A percentile compares a stretch with the other conserved stretches of the same genome.
These are phyloP conservation scores for Ailuropoda melanoleuca DNA, from an alignment of 2,113 vertebrate species.

Conservation along the genomic window DNA sequence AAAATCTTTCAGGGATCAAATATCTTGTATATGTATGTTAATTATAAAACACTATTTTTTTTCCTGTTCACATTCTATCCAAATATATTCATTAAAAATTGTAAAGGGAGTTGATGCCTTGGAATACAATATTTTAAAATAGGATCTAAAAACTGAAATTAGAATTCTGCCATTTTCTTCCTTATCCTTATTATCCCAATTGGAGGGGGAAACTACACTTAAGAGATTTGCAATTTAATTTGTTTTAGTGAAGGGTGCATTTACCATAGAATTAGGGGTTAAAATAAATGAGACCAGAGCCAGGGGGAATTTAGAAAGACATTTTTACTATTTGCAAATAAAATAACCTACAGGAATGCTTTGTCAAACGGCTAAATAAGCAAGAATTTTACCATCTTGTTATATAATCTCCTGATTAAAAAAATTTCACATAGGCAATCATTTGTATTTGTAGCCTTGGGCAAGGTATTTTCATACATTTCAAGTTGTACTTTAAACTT, in stretches of 20 bases:
- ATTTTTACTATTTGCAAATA: slow-evolving; percentile 41
- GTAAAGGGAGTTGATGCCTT: neutral
- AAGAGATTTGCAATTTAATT: neutral
- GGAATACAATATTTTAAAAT: neutral
- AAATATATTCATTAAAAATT: neutral
- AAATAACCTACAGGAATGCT: neutral
- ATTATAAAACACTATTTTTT: neutral
- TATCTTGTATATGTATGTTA: neutral
- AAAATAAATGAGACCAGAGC: neutral
- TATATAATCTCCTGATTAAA: slow-evolving; percentile 44
- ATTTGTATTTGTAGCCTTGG: neutral
- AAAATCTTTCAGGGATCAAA: neutral
- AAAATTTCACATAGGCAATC: neutral
- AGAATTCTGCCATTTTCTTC: neutral
- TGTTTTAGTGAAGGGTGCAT: neutral
- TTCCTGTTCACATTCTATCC: neutral
- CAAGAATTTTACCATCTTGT: slow-evolving; percentile 41
- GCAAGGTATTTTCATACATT: slow-evolving; percentile 44
- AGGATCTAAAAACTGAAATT: neutral
- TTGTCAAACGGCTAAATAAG: slow-evolving; percentile 50
- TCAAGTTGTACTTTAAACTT: slow-evolving; percentile 23
- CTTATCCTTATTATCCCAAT: neutral
- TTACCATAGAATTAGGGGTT: neutral
- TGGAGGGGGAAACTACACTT: neutral
- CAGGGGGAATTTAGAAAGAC: neutral